Percentiles rank a stretch among this genome's conserved stretches.
phyloP scores from a whole-genome alignment of 2,888 invertebrate species.

The Andrena trimmerana region DNA sequence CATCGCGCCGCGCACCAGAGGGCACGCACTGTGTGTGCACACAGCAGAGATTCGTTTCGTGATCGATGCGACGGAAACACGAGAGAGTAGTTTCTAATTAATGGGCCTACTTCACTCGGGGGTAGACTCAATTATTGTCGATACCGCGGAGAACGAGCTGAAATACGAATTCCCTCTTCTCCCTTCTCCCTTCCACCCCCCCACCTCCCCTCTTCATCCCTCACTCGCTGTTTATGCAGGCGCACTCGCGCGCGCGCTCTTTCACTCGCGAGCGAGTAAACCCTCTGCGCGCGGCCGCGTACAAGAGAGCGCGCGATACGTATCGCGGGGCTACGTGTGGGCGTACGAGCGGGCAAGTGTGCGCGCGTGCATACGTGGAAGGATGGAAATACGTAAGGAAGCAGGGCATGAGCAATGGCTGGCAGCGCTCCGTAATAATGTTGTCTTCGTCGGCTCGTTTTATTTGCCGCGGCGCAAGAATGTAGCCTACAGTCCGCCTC shows the following conservation, averaged over 20 bases:
- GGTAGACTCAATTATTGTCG: slow-evolving; percentile 80
- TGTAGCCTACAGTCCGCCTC: slow-evolving; percentile 84
- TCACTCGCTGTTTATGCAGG: slow-evolving; percentile 35
- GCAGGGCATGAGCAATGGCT: slow-evolving; percentile 84
- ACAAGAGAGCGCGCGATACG: slow-evolving; percentile 50
- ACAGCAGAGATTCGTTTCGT: slow-evolving; percentile 42
- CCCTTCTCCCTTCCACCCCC: too few relatives aligned
- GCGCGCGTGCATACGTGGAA: slow-evolving; percentile 62
- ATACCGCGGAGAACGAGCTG: slow-evolving; percentile 73
- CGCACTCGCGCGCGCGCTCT: slow-evolving; percentile 48
- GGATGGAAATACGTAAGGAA: slow-evolving; percentile 80
- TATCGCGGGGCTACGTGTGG: slow-evolving; percentile 57
- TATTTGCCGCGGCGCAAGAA: slow-evolving; percentile 84
- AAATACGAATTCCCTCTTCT: slow-evolving; percentile 67
- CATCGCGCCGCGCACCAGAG: slow-evolving; percentile 4
- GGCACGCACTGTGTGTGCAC: slow-evolving; percentile 12
- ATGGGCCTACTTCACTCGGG: slow-evolving; percentile 73
- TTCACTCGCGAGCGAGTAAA: slow-evolving; percentile 10
- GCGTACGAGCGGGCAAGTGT: slow-evolving; percentile 41
- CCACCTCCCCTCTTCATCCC: background rate
- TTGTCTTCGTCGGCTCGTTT: slow-evolving; percentile 84
- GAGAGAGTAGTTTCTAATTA: slow-evolving; percentile 76
- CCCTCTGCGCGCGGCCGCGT: slow-evolving; percentile 37
- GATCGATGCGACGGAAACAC: slow-evolving; percentile 67
- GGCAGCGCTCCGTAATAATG: slow-evolving; percentile 84